phyloP scores from a whole-genome alignment of 2,797 vertebrate species.

The Takifugu ocellatus region DNA sequence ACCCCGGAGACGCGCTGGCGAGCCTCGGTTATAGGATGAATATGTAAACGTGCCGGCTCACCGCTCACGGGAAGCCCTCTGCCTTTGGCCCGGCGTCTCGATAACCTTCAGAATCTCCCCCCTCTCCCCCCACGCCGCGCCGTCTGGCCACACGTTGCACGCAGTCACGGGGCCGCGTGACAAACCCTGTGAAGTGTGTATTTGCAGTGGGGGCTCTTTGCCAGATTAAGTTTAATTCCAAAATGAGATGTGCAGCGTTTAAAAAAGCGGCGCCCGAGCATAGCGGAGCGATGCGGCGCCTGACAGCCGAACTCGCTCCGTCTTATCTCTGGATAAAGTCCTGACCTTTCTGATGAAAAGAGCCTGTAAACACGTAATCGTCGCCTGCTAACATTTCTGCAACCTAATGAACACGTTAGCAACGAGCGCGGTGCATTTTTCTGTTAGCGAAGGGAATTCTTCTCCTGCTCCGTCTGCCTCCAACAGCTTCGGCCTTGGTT shows the following conservation, averaged over 20 bases:
- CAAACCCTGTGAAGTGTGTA: slow-evolving; percentile 36
- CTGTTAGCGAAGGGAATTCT: slow-evolving; percentile 1
- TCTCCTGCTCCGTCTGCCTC: not conserved
- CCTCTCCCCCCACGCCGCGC: slow-evolving; percentile 12
- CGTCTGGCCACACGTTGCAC: slow-evolving; percentile 34
- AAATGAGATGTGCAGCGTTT: slow-evolving; percentile 52
- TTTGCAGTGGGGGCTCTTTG: slow-evolving; percentile 44
- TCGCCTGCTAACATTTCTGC: slow-evolving; percentile 11
- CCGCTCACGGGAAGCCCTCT: slow-evolving; percentile 6
- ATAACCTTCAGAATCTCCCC: slow-evolving; percentile 51
- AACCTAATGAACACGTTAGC: slow-evolving; percentile 19
- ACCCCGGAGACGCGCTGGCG: slow-evolving; percentile 8
- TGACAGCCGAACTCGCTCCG: slow-evolving; percentile 24
- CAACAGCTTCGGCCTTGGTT: not conserved
- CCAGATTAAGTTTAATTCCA: slow-evolving; percentile 59
- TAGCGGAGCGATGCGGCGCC: slow-evolving; percentile 34
- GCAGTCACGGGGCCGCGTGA: slow-evolving; percentile 43
- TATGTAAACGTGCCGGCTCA: slow-evolving; percentile 37
- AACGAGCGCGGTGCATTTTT: not conserved
- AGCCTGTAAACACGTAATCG: slow-evolving; percentile 4
- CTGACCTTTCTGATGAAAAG: slow-evolving; percentile 26
- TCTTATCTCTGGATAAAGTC: slow-evolving; percentile 30
- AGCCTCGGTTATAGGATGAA: slow-evolving; percentile 35
- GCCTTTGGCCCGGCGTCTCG: slow-evolving; percentile 36
- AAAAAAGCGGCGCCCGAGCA: slow-evolving; percentile 13